A percentile compares a stretch with the other conserved stretches of the same genome.
These are phyloP conservation scores for Ictidomys tridecemlineatus DNA, from an alignment of 2,113 vertebrate genomes.

Conservation along the genomic window DNA sequence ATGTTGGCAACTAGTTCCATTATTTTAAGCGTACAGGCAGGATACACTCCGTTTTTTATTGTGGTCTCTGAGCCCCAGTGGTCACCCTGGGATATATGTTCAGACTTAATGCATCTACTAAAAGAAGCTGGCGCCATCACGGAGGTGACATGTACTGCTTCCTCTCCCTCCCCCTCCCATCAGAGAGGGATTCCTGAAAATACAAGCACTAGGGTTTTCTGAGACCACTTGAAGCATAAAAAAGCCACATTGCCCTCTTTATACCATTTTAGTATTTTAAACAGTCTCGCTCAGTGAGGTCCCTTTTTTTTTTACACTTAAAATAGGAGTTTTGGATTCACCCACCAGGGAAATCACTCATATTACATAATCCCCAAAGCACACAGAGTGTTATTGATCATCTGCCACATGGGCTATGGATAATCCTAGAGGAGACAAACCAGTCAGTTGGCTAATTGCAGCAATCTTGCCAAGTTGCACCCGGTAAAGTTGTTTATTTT, in stretches of 20 bases:
- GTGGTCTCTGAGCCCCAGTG: neutral
- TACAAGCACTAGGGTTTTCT: constrained; percentile 34
- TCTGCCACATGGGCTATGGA: neutral
- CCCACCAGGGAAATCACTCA: neutral
- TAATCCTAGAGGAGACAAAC: neutral
- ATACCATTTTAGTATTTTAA: neutral
- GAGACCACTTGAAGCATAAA: neutral
- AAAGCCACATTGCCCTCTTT: neutral
- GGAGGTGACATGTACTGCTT: neutral
- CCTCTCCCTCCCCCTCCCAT: neutral
- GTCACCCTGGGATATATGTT: neutral
- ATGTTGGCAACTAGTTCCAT: neutral
- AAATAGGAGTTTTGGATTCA: constrained; percentile 28
- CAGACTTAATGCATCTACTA: neutral
- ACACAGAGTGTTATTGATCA: neutral
- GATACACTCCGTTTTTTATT: neutral
- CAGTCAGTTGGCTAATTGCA: neutral
- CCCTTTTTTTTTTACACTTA: neutral
- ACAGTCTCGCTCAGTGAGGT: neutral
- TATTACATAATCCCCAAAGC: neutral
- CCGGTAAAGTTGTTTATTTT: neutral
- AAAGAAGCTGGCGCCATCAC: neutral
- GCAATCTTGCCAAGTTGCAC: neutral
- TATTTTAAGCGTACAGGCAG: neutral
- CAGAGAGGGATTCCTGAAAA: neutral